phyloP scores from a whole-genome alignment of 2,113 vertebrate genomes.

The Protomyctophum bolini region DNA sequence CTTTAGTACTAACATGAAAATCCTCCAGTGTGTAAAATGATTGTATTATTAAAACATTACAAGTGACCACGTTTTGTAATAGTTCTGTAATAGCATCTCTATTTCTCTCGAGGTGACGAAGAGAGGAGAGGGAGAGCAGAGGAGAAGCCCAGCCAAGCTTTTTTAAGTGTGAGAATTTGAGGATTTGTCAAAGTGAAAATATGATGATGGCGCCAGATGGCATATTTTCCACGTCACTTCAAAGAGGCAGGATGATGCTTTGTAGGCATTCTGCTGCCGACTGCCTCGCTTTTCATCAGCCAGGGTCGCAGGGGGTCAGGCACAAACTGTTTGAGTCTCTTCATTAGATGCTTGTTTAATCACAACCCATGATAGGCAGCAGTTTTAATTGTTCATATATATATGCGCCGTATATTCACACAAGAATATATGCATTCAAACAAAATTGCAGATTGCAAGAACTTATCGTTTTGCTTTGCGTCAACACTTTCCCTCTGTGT shows the following conservation, averaged over 20 bases:
- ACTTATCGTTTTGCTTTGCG: slow-evolving; percentile 33
- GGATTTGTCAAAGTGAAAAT: slow-evolving; percentile 62
- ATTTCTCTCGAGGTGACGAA: slow-evolving; percentile 6
- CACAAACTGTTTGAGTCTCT: slow-evolving; percentile 59
- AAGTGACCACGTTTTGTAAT: no score
- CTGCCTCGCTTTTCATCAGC: slow-evolving; percentile 64
- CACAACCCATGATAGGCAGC: slow-evolving; percentile 42
- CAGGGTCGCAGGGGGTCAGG: slow-evolving; percentile 50
- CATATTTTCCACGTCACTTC: slow-evolving; percentile 64
- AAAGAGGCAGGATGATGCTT: slow-evolving; percentile 64
- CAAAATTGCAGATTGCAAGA: slow-evolving; percentile 41
- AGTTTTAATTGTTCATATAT: slow-evolving; percentile 61
- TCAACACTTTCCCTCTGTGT: slow-evolving; percentile 36
- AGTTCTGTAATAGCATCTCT: no score
- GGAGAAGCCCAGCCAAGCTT: slow-evolving; percentile 9
- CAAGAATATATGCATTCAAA: no score
- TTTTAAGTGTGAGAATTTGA: slow-evolving; percentile 45
- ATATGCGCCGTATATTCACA: no score
- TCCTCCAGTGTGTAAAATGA: no score
- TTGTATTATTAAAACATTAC: no score
- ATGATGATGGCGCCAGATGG: slow-evolving; percentile 67
- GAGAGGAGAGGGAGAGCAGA: slow-evolving; percentile 1
- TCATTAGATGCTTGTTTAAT: slow-evolving; percentile 62
- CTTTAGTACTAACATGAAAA: no score
- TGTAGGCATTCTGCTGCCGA: slow-evolving; percentile 69